Evolutionary conservation across 1,140 invertebrate genomes (phyloP), one percentile per base, ranked within the genome.

Genomic region (Pogonognathellus flavescens): DNA sequence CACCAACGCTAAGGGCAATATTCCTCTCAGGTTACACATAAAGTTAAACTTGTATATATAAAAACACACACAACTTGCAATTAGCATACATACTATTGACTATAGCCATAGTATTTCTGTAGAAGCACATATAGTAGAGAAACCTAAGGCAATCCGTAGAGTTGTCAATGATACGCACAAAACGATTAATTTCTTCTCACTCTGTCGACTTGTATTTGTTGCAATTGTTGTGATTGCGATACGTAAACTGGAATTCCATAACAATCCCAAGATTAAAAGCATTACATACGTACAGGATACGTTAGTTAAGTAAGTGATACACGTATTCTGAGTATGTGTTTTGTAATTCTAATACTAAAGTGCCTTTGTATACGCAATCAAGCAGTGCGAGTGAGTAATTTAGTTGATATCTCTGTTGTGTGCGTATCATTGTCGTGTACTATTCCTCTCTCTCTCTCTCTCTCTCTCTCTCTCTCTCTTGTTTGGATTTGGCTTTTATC

Each of bases 111-210:
- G n/a, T n/a, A n/a, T n/a, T n/a, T n/a, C n/a, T n/a, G n/a, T n/a
- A n/a, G n/a, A n/a, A n/a, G n/a, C n/a, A 41, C 31, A 41, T 41
- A 41, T 41, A 41, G n/a, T n/a, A 41, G 31, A 41, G 6, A 41
- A 41, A 1, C 31, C 6, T 41, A 41, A 41, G 31, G 31, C 6
- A 41, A 41, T 41, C 31, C 31, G 1, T 3, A 62, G 13, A 55
- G 86, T 62, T 82, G 22, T 22, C 31, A 53, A 83, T 31, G 16
- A 70, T 16, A 53, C 22, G 55, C 31, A 41, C 50, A 16, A 60
- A 52, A 22, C 59, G n/a, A 70, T 82, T 85, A 66, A 62, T 60
- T 62, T 52, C 89, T 88, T 90, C 91, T 90, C 89, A 90, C 89
- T 90, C 90, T 89, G 90, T 87, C 88, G 13, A 66, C 22, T 76